Conservation (phyloP, 2,797 vertebrate species). For the Telmatherina bonti region DNA sequence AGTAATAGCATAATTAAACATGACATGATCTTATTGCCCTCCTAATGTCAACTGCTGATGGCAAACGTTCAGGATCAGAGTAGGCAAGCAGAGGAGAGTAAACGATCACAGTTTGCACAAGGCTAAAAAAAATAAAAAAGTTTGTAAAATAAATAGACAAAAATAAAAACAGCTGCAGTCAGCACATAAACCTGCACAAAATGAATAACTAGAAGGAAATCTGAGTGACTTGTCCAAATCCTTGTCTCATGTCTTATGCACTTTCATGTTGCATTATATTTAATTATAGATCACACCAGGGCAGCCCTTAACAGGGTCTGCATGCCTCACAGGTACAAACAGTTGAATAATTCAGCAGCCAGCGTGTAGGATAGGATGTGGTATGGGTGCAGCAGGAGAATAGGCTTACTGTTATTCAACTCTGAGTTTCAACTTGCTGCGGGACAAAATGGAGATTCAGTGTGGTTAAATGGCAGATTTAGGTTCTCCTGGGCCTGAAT, state of each 20-base stretch:
- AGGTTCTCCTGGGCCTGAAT: constrained; percentile 33
- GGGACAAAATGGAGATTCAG: constrained; percentile 70
- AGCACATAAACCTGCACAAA: constrained; percentile 57
- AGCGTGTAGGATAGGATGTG: constrained; percentile 72
- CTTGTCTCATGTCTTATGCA: constrained; percentile 85
- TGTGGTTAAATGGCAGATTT: constrained; percentile 61
- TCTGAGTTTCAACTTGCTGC: constrained; percentile 58
- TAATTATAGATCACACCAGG: constrained; percentile 87
- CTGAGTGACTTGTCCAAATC: constrained; percentile 75
- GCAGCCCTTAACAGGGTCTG: constrained; percentile 79
- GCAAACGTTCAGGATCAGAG: constrained; percentile 52
- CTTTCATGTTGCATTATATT: constrained; percentile 88
- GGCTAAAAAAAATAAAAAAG: constrained; percentile 23
- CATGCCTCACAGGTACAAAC: constrained; percentile 87
- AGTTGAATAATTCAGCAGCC: constrained; percentile 84
- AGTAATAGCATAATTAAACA: constrained; percentile 67
- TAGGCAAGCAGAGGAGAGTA: constrained; percentile 26
- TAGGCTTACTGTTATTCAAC: constrained; percentile 64
- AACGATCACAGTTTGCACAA: constrained; percentile 19
- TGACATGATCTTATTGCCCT: constrained; percentile 64
- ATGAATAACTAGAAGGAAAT: constrained; percentile 63
- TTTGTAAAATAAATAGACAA: constrained; percentile 50
- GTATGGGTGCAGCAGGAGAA: constrained; percentile 68
- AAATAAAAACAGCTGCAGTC: constrained; percentile 66
- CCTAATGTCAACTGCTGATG: constrained; percentile 55